These are phyloP conservation scores for Phataginus tricuspis DNA, from an alignment of 2,797 vertebrate species.

Conservation along the genomic window DNA sequence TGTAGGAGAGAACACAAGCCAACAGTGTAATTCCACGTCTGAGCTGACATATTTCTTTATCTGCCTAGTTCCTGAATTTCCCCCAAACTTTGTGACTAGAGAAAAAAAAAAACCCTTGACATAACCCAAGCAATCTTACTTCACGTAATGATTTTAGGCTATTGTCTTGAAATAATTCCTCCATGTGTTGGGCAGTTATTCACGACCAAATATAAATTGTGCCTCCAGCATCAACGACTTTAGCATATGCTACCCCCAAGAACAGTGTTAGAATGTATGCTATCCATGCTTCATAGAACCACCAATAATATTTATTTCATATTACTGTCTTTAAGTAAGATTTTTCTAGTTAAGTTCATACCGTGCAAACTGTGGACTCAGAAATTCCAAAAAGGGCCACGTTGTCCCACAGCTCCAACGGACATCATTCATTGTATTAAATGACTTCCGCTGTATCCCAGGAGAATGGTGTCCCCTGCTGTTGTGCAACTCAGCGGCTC, in stretches of 20 bases:
- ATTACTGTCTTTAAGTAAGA: neutral
- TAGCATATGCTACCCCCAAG: neutral
- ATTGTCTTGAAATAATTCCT: conserved; percentile 35
- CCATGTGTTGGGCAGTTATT: neutral
- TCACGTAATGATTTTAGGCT: neutral
- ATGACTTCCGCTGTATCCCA: neutral
- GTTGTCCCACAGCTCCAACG: neutral
- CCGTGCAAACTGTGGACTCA: neutral
- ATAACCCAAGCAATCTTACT: neutral
- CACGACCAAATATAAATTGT: neutral
- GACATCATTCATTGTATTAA: neutral
- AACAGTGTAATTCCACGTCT: neutral
- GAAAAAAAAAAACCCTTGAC: neutral
- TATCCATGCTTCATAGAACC: neutral
- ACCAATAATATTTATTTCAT: neutral
- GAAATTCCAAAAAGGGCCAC: neutral
- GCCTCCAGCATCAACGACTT: neutral
- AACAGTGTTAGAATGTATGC: neutral
- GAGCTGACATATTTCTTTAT: neutral
- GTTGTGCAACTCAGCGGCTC: neutral
- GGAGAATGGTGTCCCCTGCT: neutral
- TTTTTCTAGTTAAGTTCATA: neutral
- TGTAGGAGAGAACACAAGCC: neutral
- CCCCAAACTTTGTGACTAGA: neutral
- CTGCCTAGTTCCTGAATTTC: neutral